Base-by-base conservation (phyloP, 2,888 invertebrate species). In the Chrysotoxum bicinctum region DNA sequence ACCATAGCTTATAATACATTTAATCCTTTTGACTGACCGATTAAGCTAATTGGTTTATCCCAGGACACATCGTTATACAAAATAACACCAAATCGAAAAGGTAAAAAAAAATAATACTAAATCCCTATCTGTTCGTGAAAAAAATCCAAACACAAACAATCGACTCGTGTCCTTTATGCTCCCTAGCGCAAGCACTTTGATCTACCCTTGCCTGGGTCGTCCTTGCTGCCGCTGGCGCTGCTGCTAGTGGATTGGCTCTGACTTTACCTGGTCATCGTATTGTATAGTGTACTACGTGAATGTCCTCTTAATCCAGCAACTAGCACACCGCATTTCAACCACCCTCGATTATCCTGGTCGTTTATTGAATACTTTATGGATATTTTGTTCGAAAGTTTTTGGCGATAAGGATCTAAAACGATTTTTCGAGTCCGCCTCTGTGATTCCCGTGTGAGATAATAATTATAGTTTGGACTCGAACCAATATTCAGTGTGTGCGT, bases 281-380 rank as follows among this genome's bases (percentile, higher is more conserved):
- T 0, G 4, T 40, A 26, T 40, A 26, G 8, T 35, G 1, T n/a
- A 14, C 32, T 58, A 52, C 37, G 26, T 64, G 64, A 62, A 64
- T 70, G 43, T 62, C 35, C 66, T 52, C 43, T 45, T 69, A 40
- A 50, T 73, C 40, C 56, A 66, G 37, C 73, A 68, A 73, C 40
- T n/a, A 72, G 56, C 26, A 43, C 40, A 43, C 68, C 48, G 23
- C 10, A 58, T n/a, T 37, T n/a, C 30, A 30, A 10, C 66, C 19
- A 40, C 30, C 26, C 62, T 45, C 62, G 58, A 58, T 58, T 48
- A 60, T 62, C 16, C 35, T 62, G 40, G 21, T 32, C 32, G 35
- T 74, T 78, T 64, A 75, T 78, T 78, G 74, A 78, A 83, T 78
- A 74, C 74, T 66, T 84, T 72, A 84, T 84, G 75, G 75, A 79